Evolutionary conservation across 30 jellyfish, hydroid and myxozoan genomes (phyloP).

Genomic region (Turritopsis rubra): DNA sequence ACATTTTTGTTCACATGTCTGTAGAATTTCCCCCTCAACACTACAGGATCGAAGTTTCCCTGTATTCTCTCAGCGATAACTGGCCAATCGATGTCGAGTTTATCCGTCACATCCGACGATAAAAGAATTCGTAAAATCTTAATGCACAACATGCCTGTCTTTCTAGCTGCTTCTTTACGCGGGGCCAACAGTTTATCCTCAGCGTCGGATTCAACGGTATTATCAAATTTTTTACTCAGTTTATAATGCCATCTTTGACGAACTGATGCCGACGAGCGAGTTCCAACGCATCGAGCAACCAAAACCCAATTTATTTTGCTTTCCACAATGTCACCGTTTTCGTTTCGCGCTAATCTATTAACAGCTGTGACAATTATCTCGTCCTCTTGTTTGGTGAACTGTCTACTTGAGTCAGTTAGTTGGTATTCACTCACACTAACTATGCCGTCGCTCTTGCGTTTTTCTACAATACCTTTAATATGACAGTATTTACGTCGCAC

Average conservation of each 20-base stretch:
- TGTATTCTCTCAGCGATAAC: not conserved
- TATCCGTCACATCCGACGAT: not conserved
- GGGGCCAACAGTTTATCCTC: not conserved
- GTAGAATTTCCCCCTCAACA: not conserved
- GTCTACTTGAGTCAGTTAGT: not conserved
- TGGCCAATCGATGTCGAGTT: not conserved
- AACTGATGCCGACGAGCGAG: not conserved
- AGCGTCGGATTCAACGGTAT: not conserved
- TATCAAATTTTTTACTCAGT: not conserved
- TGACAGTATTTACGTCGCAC: not conserved
- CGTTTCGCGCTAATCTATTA: not conserved
- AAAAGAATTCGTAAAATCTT: not conserved
- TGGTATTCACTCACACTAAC: not conserved
- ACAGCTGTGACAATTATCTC: not conserved
- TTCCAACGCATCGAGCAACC: constrained; percentile 2
- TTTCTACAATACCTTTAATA: not conserved
- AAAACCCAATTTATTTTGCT: constrained; percentile 2
- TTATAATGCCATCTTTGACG: not conserved
- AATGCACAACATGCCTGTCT: not conserved
- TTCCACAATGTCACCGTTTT: not conserved
- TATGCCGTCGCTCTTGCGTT: not conserved
- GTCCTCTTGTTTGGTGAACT: not conserved
- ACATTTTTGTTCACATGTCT: not conserved
- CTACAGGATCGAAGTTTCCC: not conserved
- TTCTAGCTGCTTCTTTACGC: not conserved